A percentile compares a stretch with the other conserved stretches of the same genome.
These are phyloP conservation scores for Poeciliopsis paucimaculata DNA, from an alignment of 2,797 vertebrate genomes.

Conservation along the genomic window DNA sequence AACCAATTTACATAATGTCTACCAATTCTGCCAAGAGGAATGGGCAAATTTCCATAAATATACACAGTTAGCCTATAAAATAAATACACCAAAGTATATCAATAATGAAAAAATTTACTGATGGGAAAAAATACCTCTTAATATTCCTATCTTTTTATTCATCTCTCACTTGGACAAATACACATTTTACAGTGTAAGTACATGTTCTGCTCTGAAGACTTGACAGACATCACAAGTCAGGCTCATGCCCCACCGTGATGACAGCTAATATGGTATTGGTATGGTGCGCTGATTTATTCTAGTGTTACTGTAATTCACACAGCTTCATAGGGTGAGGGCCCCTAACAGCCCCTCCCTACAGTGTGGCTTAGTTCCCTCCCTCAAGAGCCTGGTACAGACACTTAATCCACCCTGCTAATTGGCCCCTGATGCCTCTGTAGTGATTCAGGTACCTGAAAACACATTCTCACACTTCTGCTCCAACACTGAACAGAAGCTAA, in stretches of 20 bases:
- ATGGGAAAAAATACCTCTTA: neutral
- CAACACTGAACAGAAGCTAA: constrained; percentile 7
- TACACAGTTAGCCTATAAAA: neutral
- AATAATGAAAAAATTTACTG: neutral
- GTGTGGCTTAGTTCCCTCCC: constrained; percentile 51
- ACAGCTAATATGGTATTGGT: constrained; percentile 28
- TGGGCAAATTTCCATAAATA: neutral
- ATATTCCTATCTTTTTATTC: neutral
- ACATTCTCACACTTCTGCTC: constrained; percentile 26
- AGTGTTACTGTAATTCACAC: constrained; percentile 46
- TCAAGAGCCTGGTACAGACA: constrained; percentile 66
- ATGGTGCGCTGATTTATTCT: constrained; percentile 30
- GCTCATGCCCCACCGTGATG: constrained; percentile 29
- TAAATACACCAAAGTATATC: neutral
- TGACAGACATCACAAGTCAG: constrained; percentile 26
- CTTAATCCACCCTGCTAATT: constrained; percentile 68
- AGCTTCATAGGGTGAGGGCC: constrained; percentile 41
- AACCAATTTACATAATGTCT: neutral
- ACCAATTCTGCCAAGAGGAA: neutral
- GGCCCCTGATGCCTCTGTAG: constrained; percentile 58
- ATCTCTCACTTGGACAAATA: constrained; percentile 1
- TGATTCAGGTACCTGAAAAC: constrained; percentile 55
- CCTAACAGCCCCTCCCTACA: constrained; percentile 10
- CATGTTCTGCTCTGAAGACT: constrained; percentile 16
- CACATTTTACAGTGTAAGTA: constrained; percentile 5